Base-by-base conservation (phyloP, 2,888 invertebrate species). In the Dasypolia templi region DNA sequence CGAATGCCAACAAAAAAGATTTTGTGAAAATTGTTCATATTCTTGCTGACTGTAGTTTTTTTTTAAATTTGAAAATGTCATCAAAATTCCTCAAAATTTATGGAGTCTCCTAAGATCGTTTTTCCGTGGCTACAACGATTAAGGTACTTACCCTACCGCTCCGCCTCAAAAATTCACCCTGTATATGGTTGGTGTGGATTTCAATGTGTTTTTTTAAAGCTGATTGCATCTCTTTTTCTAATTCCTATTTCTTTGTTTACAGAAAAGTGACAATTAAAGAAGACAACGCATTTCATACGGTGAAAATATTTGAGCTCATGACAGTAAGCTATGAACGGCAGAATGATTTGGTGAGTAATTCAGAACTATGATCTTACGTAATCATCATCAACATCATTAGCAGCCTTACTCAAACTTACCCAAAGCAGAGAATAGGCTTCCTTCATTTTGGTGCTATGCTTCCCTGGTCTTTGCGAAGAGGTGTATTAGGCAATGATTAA, bases 221-320 rank as follows among this genome's bases (percentile, higher is more conserved):
- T 14, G 51, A 5, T 14, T 14, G 14, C 0, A 51, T 22, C 5
- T 35, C 26, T 53, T 29, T 58, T 56, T 26, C 17, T 29, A n/a
- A 51, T 53, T 19, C 2, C 1, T 29, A 14, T 29, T 55, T 69
- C 11, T 58, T 75, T 67, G 49, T 84, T 89, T 82, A 14, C 88
- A 95, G 94, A 75, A 92, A 91, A 49, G 92, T 92, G 61, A 86
- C 92, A 4, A 81, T 91, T 3, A 88, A 91, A 32, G 91, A 92
- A 68, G 92, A 87, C 0, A 91, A 92, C 2, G 78, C 89, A 0
- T 69, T 92, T 35, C 88, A 89, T 9, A 86, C 88, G 44, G 87
- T 92, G 56, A 92, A 86, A 51, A 91, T 91, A 1, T 90, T 87
- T 22, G 90, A 92, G 58, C 77, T 94, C 14, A 77, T 89, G 0